These are phyloP conservation scores for Ciconia boyciana DNA, from an alignment of 2,113 vertebrate genomes.

Conservation along the genomic window DNA sequence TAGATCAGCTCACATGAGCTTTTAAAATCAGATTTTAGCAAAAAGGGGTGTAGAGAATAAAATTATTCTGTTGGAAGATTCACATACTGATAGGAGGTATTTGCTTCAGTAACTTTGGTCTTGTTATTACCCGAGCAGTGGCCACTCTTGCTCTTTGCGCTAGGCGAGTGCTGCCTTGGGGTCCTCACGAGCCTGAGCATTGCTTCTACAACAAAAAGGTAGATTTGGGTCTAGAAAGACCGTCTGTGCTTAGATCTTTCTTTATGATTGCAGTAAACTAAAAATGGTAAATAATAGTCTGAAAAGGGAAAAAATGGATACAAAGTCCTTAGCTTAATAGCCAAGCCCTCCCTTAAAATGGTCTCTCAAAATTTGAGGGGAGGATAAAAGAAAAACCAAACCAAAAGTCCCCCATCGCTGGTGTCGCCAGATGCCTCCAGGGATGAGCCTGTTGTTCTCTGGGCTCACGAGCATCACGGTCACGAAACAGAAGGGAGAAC, in stretches of 20 bases:
- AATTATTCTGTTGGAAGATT: background rate
- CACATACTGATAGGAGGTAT: too few relatives aligned
- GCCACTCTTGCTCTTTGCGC: background rate
- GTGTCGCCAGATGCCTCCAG: background rate
- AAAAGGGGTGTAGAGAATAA: background rate
- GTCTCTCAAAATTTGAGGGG: background rate
- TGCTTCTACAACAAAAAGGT: background rate
- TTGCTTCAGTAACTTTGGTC: background rate
- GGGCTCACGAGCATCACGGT: background rate
- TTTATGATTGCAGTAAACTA: background rate
- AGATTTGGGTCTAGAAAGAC: background rate
- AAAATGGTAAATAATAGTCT: background rate
- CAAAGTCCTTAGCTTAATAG: background rate
- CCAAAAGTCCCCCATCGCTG: accelerated
- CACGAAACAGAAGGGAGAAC: background rate
- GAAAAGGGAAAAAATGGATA: background rate
- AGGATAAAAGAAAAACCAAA: too few relatives aligned
- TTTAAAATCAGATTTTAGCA: background rate
- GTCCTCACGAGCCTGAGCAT: accelerated
- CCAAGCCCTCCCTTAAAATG: background rate
- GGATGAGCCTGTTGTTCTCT: accelerated
- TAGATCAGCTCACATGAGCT: background rate
- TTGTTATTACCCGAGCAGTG: accelerated
- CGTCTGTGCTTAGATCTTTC: background rate
- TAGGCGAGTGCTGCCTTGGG: background rate